These are phyloP conservation scores for Acronicta aceris DNA, from an alignment of 2,888 invertebrate genomes.

Conservation along the genomic window DNA sequence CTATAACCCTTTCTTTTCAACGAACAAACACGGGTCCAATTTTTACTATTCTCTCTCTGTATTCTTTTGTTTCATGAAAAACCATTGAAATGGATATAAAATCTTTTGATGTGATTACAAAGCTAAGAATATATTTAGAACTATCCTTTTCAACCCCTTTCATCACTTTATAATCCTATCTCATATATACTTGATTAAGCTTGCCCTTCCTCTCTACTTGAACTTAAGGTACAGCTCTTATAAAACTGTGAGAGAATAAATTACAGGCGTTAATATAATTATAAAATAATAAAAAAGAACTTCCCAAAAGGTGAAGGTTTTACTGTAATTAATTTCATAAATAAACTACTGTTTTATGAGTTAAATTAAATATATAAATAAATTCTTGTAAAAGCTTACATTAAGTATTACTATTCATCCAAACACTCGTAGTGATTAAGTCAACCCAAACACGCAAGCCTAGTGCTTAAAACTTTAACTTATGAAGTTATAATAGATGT, in stretches of 20 bases:
- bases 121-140: conserved; percentile 41
- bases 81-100: conserved; percentile 26
- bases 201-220: conserved; percentile 25
- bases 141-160: conserved; percentile 47
- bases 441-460: neutral
- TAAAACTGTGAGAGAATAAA: conserved; percentile 19
- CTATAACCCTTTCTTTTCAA: conserved; percentile 10
- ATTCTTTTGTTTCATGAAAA: conserved; percentile 29
- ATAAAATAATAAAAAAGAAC: conserved; percentile 16
- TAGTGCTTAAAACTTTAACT: neutral
- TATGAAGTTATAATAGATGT: neutral
- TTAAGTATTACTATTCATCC: no score
- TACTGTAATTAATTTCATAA: no score
- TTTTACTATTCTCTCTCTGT: conserved; percentile 21
- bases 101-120: conserved; percentile 45
- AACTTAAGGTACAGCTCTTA: conserved; percentile 12
- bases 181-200: conserved; percentile 50
- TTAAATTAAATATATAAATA: no score
- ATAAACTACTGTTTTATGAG: no score
- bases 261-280: conserved; percentile 12
- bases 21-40: conserved; percentile 4
- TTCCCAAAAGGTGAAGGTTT: neutral
- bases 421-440: neutral
- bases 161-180: conserved; percentile 43
- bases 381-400: no score